A percentile compares a stretch with the other conserved stretches of the same genome.
Conservation (phyloP, 2,113 vertebrate species). For the Crypturellus undulatus region DNA sequence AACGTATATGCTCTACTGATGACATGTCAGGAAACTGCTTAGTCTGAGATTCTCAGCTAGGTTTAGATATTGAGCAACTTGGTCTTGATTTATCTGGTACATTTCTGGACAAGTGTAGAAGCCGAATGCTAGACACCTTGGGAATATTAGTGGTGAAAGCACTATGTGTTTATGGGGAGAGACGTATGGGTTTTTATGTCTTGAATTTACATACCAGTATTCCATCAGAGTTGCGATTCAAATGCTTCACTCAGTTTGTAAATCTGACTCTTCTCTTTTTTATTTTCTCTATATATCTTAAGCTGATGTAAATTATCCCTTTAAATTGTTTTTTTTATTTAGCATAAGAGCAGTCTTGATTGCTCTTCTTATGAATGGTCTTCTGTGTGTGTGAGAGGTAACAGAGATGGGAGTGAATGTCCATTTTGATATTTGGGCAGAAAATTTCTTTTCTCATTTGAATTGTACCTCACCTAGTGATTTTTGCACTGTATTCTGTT, state of each 20-base stretch:
- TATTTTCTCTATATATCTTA: background rate
- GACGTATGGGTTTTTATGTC: background rate
- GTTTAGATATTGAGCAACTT: background rate
- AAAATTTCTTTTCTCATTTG: slow-evolving; percentile 1
- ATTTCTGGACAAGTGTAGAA: background rate
- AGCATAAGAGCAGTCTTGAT: background rate
- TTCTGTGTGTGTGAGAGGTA: background rate
- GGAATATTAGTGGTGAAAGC: background rate
- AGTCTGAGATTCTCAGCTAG: background rate
- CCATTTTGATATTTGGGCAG: background rate
- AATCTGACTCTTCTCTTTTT: background rate
- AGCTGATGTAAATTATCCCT: slow-evolving; percentile 12
- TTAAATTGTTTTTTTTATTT: slow-evolving; percentile 26
- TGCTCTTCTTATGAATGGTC: background rate
- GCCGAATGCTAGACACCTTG: background rate
- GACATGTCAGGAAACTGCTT: background rate
- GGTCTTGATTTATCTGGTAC: background rate
- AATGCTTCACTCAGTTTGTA: background rate
- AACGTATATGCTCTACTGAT: background rate
- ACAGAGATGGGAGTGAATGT: background rate
- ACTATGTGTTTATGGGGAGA: background rate
- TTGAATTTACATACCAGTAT: background rate
- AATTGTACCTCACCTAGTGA: background rate
- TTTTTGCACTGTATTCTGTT: background rate
- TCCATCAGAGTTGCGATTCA: background rate